Percentiles rank a stretch among this genome's conserved stretches.
phyloP scores from a whole-genome alignment of 2,113 vertebrate genomes.

The Pan paniscus region DNA sequence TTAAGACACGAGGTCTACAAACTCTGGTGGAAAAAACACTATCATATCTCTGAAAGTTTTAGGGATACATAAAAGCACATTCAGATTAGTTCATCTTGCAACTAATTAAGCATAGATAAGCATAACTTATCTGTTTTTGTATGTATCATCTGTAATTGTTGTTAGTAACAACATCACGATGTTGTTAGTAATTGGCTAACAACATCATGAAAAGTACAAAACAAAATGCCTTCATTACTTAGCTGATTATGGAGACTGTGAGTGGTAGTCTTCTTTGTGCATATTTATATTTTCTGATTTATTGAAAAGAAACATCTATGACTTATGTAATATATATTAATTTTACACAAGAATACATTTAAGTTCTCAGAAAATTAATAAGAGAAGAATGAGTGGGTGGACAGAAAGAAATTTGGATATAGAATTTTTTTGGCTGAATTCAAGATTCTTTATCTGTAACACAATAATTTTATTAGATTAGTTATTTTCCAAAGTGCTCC shows the following conservation, averaged over 20 bases:
- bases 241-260: not conserved
- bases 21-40: not conserved
- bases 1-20: not conserved
- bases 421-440: not conserved
- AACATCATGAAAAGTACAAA: not conserved
- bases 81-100: not conserved
- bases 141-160: not conserved
- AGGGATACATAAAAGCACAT: not conserved
- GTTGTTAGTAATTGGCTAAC: not conserved
- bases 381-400: slow-evolving; percentile 1
- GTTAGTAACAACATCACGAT: too few species aligned
- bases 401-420: slow-evolving; percentile 8
- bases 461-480: slow-evolving; percentile 24
- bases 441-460: slow-evolving; percentile 56
- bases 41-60: not conserved
- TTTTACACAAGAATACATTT: not conserved
- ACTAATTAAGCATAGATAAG: not conserved
- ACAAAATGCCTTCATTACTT: not conserved
- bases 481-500: slow-evolving; percentile 48
- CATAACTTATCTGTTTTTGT: not conserved
- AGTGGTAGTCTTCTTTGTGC: not conserved
- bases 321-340: not conserved
- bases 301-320: not conserved
- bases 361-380: slow-evolving; percentile 33
- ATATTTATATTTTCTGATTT: not conserved